These are phyloP conservation scores for Caenorhabditis remanei DNA, from an alignment of 1,140 invertebrate genomes.

Conservation along the genomic window DNA sequence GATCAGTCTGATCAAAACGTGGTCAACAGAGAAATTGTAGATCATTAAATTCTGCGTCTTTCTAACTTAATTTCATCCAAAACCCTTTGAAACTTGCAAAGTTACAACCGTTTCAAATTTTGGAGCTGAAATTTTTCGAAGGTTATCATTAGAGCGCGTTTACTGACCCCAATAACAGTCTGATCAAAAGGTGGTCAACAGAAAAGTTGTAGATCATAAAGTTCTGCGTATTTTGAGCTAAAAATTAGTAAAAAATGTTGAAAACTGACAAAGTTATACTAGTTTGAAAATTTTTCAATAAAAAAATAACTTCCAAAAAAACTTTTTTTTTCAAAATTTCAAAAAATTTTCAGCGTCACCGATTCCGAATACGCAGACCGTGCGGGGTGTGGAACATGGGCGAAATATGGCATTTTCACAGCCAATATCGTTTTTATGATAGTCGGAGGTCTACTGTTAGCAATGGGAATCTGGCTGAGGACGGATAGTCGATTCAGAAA, in stretches of 20 bases:
- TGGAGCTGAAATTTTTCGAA: no score
- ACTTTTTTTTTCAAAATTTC: neutral
- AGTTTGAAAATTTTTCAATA: neutral
- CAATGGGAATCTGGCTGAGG: conserved; percentile 74
- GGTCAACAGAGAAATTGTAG: no score
- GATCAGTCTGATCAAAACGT: no score
- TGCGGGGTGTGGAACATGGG: conserved; percentile 11
- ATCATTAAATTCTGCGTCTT: no score
- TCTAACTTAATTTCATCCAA: no score
- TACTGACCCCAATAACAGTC: no score
- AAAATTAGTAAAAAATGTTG: no score
- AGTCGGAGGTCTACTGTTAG: conserved; percentile 71
- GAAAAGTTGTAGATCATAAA: no score
- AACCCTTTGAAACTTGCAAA: no score
- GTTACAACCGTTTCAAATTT: no score
- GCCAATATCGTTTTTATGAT: conserved; percentile 65
- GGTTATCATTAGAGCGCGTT: no score
- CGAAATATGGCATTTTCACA: conserved; percentile 41
- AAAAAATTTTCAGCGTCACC: conserved; percentile 5
- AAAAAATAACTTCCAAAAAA: neutral
- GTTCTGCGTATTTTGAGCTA: neutral
- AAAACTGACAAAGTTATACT: neutral
- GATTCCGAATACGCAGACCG: neutral
- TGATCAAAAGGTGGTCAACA: no score
- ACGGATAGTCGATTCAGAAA: conserved; percentile 77